These are phyloP conservation scores for Drosophila meridiana DNA, from an alignment of 2,888 invertebrate species.

Conservation along the genomic window DNA sequence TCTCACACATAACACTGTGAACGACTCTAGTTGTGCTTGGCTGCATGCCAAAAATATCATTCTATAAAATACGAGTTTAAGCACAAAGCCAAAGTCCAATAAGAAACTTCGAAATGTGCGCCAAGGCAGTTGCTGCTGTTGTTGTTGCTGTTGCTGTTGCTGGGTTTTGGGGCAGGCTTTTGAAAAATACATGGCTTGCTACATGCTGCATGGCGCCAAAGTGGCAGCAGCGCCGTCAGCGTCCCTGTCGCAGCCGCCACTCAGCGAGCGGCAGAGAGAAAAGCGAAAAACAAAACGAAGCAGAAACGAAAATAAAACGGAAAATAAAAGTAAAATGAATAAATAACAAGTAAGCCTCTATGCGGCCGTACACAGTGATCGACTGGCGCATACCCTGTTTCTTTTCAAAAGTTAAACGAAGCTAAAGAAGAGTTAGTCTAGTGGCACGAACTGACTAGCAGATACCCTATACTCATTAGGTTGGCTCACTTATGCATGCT, in stretches of 20 bases:
- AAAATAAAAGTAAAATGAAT: conserved; percentile 29
- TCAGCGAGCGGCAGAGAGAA: conserved; percentile 32
- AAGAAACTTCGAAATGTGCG: conserved; percentile 72
- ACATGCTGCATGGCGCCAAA: conserved; percentile 48
- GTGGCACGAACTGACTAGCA: not conserved
- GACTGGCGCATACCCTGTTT: conserved; percentile 1
- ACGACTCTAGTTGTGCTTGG: conserved; percentile 37
- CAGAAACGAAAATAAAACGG: conserved; percentile 6
- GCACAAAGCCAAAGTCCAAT: conserved; percentile 75
- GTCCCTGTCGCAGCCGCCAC: conserved; percentile 48
- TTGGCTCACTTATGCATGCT: not conserved
- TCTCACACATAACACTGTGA: not conserved
- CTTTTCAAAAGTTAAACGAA: not conserved
- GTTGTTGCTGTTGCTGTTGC: conserved; percentile 9
- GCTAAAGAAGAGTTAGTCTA: not conserved
- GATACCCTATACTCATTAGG: not conserved
- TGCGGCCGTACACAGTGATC: not conserved
- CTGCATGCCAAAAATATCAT: conserved; percentile 77
- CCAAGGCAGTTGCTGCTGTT: conserved; percentile 10
- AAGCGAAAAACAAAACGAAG: conserved; percentile 12
- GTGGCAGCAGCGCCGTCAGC: conserved; percentile 56
- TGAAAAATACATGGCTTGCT: conserved; percentile 60
- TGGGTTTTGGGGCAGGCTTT: conserved; percentile 44
- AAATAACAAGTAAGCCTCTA: conserved; percentile 14
- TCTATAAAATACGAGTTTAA: conserved; percentile 79